Conservation (phyloP, 2,113 vertebrate species). For the Vicugna pacos region DNA sequence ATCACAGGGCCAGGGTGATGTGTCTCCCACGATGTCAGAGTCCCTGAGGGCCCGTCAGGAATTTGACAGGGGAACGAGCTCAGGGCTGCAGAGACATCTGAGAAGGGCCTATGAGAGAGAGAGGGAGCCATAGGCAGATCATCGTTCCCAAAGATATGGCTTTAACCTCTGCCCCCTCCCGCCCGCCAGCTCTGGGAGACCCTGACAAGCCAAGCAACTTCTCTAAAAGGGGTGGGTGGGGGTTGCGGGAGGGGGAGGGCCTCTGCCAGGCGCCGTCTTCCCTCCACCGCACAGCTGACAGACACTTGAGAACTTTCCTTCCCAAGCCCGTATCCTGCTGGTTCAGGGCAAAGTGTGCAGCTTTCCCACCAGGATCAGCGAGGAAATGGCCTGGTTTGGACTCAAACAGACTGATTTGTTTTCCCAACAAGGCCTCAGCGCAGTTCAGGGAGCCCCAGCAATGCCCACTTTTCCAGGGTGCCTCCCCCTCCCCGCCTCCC, state of each 20-base stretch:
- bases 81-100: constrained; percentile 18
- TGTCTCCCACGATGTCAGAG: constrained; percentile 78
- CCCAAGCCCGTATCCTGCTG: constrained; percentile 78
- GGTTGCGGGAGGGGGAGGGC: not conserved
- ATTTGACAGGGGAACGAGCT: constrained; percentile 54
- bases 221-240: not conserved
- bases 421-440: constrained; percentile 74
- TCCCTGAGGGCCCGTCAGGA: constrained; percentile 59
- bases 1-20: constrained; percentile 64
- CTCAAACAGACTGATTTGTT: constrained; percentile 74
- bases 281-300: constrained; percentile 33
- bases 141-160: constrained; percentile 54
- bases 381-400: constrained; percentile 70
- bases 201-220: constrained; percentile 1
- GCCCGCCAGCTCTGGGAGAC: constrained; percentile 1
- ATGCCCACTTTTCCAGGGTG: constrained; percentile 72
- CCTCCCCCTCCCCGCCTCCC: constrained; percentile 9
- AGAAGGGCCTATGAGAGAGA: not conserved
- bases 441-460: constrained; percentile 54
- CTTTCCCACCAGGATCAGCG: constrained; percentile 79
- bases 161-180: constrained; percentile 52
- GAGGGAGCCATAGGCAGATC: not conserved
- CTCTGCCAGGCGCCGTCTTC: not conserved
- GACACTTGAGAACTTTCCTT: constrained; percentile 67
- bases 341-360: constrained; percentile 62